Conservation (phyloP, 53 echinoderm and acorn worm species). For the Glandiceps talaboti region DNA sequence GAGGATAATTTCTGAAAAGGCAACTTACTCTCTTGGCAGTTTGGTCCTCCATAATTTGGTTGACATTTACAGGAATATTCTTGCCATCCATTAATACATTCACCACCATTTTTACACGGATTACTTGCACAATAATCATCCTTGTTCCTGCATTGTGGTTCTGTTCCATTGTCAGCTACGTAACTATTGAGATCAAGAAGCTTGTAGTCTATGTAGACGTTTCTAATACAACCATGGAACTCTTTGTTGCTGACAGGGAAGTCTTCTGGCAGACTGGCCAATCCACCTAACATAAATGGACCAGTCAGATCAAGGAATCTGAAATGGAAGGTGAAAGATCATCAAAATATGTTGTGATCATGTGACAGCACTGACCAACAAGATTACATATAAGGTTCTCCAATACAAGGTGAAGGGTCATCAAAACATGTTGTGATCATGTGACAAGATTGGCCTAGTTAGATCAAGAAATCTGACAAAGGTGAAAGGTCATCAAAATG, state of each 20-base stretch:
- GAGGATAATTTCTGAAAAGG: no score
- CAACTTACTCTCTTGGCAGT: slow-evolving; percentile 77
- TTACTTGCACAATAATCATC: slow-evolving; percentile 64
- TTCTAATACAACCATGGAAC: slow-evolving; percentile 77
- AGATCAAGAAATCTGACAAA: no score
- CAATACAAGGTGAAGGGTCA: no score
- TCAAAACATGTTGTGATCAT: no score
- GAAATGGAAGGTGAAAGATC: no score
- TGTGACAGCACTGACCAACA: no score
- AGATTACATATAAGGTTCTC: no score
- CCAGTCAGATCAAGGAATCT: slow-evolving; percentile 76
- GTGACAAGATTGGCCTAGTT: no score
- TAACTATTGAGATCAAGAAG: slow-evolving; percentile 73
- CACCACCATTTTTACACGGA: slow-evolving; percentile 50
- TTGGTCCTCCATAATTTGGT: slow-evolving; percentile 42
- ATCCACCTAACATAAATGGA: slow-evolving; percentile 77
- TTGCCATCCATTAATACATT: slow-evolving; percentile 62
- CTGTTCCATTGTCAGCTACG: slow-evolving; percentile 57
- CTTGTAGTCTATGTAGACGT: slow-evolving; percentile 66
- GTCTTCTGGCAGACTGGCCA: slow-evolving; percentile 58
- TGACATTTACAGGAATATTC: slow-evolving; percentile 65
- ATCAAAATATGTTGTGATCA: no score
- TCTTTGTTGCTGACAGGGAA: slow-evolving; percentile 72
- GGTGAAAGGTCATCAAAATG: no score
- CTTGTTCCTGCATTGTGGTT: slow-evolving; percentile 51